Conservation (phyloP, 2,113 vertebrate species). For the Raja brachyura region DNA sequence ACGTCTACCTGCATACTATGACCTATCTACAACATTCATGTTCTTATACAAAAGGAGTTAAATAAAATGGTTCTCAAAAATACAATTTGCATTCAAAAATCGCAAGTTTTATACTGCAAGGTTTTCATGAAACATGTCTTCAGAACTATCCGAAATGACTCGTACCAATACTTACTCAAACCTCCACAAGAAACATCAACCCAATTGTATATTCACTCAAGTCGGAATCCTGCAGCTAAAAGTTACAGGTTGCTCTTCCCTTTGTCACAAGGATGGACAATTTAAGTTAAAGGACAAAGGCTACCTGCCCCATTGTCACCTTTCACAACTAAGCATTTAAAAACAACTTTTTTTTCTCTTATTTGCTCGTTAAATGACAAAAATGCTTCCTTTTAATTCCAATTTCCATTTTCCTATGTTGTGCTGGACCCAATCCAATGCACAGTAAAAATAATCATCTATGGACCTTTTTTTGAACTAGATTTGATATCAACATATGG, state of each 20-base stretch:
- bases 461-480: not conserved
- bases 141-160: not conserved
- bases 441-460: not conserved
- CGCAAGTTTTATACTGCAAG: not conserved
- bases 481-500: not conserved
- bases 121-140: not conserved
- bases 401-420: not conserved
- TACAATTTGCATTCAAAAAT: slow-evolving; percentile 9
- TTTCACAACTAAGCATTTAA: not conserved
- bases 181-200: not conserved
- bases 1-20: not conserved
- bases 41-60: slow-evolving; percentile 6
- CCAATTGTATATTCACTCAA: not conserved
- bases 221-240: not conserved
- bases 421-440: not conserved
- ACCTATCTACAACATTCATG: not conserved
- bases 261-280: not conserved
- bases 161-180: not conserved
- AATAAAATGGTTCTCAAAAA: not conserved
- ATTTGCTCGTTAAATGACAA: not conserved
- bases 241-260: not conserved
- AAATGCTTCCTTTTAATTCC: no score
- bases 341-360: not conserved
- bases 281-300: not conserved
- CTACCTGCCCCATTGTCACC: not conserved